These are phyloP conservation scores for Acanthosoma haemorrhoidale DNA, from an alignment of 2,888 invertebrate species.

Conservation along the genomic window DNA sequence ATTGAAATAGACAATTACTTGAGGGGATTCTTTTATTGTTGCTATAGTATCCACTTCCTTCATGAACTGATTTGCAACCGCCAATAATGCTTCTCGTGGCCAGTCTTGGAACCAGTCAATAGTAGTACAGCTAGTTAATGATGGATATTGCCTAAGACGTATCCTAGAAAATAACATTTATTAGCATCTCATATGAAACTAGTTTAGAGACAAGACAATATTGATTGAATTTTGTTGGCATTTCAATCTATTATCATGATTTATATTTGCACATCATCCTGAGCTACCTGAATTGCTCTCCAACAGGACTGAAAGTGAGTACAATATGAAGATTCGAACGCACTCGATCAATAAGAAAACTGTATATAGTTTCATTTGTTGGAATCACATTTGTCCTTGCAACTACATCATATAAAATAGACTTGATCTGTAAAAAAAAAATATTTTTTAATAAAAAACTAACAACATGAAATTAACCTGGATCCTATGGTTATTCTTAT, in stretches of 20 bases:
- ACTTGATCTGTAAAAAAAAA: constrained; percentile 53
- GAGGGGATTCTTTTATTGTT: constrained; percentile 59
- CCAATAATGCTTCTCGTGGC: constrained; percentile 82
- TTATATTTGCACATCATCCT: no score
- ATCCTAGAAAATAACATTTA: constrained; percentile 51
- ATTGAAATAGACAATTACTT: no score
- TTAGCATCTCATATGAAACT: neutral
- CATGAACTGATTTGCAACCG: constrained; percentile 79
- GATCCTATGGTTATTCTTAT: no score
- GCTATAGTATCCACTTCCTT: constrained; percentile 64
- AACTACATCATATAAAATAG: constrained; percentile 55
- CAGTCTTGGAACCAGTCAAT: constrained; percentile 88
- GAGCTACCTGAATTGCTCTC: constrained; percentile 68
- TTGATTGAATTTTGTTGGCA: no score
- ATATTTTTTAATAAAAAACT: no score
- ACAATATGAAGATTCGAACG: constrained; percentile 71
- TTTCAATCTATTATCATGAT: neutral
- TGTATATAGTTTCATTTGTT: constrained; percentile 64
- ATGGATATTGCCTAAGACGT: constrained; percentile 80
- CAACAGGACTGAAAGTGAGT: constrained; percentile 83
- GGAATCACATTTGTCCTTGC: constrained; percentile 53
- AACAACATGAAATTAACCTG: no score
- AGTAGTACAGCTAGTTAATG: constrained; percentile 78
- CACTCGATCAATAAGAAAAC: constrained; percentile 71
- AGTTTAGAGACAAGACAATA: neutral